A percentile compares a stretch with the other conserved stretches of the same genome.
Evolutionary conservation across 2,113 vertebrate species (phyloP).

Genomic region (Sciurus niger): DNA sequence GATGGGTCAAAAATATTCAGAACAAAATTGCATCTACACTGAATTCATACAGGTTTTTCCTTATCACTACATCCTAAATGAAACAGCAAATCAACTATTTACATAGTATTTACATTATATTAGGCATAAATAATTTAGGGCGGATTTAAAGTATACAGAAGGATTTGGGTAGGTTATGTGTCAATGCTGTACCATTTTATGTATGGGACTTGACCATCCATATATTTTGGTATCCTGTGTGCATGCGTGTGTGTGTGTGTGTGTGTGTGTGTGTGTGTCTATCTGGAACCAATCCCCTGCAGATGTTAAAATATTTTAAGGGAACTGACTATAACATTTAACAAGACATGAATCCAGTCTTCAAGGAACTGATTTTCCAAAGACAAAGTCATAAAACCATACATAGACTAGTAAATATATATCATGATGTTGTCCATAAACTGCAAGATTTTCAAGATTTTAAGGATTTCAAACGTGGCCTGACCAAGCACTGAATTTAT

Average conservation of each 20-base stretch:
- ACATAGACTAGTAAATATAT: not conserved
- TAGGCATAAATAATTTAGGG: not conserved
- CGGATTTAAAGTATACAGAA: not conserved
- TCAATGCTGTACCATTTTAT: not conserved
- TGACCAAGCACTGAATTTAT: not conserved
- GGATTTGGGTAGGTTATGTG: not conserved
- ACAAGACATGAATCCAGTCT: not conserved
- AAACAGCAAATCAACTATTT: not conserved
- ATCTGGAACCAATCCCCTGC: not conserved
- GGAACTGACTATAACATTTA: not conserved
- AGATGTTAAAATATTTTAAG: not conserved
- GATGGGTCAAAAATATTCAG: not conserved
- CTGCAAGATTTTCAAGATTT: not conserved
- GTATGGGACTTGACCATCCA: no score
- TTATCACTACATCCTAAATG: not conserved
- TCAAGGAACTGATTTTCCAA: slow-evolving; percentile 20
- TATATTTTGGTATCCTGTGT: no score
- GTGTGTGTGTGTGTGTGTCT: no score
- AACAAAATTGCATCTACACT: not conserved
- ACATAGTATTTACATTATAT: not conserved
- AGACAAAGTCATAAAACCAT: not conserved
- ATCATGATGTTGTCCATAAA: not conserved
- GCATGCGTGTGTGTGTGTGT: no score
- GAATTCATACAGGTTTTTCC: not conserved
- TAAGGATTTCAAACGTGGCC: not conserved